Base-by-base conservation (phyloP, 2,113 vertebrate species). In the Microtus montanus region DNA sequence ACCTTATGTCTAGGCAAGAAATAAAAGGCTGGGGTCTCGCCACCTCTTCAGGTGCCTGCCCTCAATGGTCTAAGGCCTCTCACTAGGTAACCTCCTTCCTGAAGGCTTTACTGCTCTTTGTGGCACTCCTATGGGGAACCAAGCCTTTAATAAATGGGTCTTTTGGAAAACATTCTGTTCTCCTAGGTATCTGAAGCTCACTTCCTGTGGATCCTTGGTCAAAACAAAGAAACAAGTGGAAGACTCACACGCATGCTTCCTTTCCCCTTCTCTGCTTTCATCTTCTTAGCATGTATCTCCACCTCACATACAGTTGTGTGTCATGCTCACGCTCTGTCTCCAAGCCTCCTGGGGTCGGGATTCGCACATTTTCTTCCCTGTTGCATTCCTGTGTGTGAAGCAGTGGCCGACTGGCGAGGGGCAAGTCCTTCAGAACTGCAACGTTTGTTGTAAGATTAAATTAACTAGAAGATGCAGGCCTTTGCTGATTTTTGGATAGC, bases 271-370 rank as follows among this genome's bases (percentile, higher is more conserved):
- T 89, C 14, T 77, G 63, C 63, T 1, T 75, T 88, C 63, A 38
- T 89, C 35, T n/a, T 44, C 77, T 78, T 85, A 92, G 75, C 78
- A 78, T 95, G 92, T 63, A 58, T 91, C 10, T 80, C 13, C 68
- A 0, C 35, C n/a, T 68, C 63, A n/a, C 35, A 47, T 24, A 35
- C 24, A 47, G 1, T 11, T 73, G 33, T 47, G 17, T 47, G 61
- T 44, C 5, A 70, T 78, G 52, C 54, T 84, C 70, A 19, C 58
- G 75, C 20, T 79, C 11, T 35, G 5, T 61, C 87, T 66, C 44
- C 77, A 64, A 79, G 22, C 24, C 33, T 82, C 13, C 26, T 15
- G 92, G 54, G 83, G 33, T 38, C 89, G 68, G 58, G 3, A 41
- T 84, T 89, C 87, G 35, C 85, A 33, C 61, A 38, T 82, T 92